Evolutionary conservation across 2,888 invertebrate genomes (phyloP).

Genomic region (Neria commutata): DNA sequence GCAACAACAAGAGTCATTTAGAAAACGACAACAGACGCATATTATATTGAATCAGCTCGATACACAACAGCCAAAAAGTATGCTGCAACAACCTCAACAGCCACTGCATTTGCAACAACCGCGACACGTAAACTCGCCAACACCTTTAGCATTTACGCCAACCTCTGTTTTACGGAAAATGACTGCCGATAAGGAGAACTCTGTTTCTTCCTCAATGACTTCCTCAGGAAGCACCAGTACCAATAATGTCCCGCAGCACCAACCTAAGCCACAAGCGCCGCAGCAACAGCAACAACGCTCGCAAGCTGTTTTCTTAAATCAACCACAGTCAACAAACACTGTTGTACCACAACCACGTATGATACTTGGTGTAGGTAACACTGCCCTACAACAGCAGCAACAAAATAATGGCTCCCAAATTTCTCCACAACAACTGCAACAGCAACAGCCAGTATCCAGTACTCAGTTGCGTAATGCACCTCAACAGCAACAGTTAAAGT

Average conservation of each 20-base stretch:
- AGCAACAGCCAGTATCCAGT: constrained; percentile 29
- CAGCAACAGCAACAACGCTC: constrained; percentile 26
- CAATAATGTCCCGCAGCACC: constrained; percentile 24
- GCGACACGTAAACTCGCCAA: constrained; percentile 64
- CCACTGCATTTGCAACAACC: constrained; percentile 23
- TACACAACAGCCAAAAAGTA: not conserved
- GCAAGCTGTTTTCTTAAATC: constrained; percentile 30
- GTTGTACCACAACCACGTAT: constrained; percentile 47
- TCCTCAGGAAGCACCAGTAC: too few relatives aligned
- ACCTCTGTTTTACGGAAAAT: constrained; percentile 93
- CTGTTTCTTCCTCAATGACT: constrained; percentile 16
- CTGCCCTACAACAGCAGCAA: constrained; percentile 36
- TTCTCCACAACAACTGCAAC: constrained; percentile 39
- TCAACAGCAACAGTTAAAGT: constrained; percentile 32
- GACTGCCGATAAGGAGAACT: constrained; percentile 85
- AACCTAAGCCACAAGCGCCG: constrained; percentile 21
- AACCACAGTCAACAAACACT: constrained; percentile 37
- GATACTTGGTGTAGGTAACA: constrained; percentile 54
- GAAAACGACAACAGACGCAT: constrained; percentile 74
- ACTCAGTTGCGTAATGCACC: constrained; percentile 34
- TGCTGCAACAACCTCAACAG: not conserved
- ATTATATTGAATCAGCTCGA: too few relatives aligned
- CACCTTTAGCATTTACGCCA: constrained; percentile 87
- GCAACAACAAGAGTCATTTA: constrained; percentile 75
- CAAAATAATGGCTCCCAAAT: constrained; percentile 36